Evolutionary conservation across 37 sponge, comb jelly and placozoan species (phyloP), one percentile per base, ranked within the genome.

Genomic region (Halisarca cf. caerulea): DNA sequence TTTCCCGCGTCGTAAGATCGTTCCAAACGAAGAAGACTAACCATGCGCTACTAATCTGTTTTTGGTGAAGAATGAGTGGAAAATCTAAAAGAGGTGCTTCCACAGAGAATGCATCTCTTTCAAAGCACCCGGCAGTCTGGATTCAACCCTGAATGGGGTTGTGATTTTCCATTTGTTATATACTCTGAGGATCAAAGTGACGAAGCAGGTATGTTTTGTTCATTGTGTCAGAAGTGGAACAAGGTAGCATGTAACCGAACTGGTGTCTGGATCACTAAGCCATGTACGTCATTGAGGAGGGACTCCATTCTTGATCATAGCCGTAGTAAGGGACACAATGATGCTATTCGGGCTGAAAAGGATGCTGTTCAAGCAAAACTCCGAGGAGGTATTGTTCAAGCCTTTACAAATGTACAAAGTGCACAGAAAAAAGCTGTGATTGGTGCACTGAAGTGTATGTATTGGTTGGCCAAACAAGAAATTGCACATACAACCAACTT

Each of bases 381-480:
- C 11, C 21, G 9, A 25, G 82, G 82, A 17, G 82, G 66, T 37
- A 82, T 82, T 61, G 15, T 6, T 17, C n/a, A 30, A 30, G 64
- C 66, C 39, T 39, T 82, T 27, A 24, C 18, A 21, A 44, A 82
- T 23, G 34, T 4, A 30, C 18, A 18, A 28, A 61, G 11, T 64
- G 7, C 61, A 72, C 15, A 75, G 34, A 43, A 41, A 21, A 27
- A 75, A 35, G 84, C 54, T 17, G 84, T 83, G 5, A 37, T 38
- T 21, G 60, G 72, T 61, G 72, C 54, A 21, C 58, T 83, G n/a
- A 83, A 83, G 30, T 69, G 70, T 83, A 55, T 83, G 6, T 83
- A 83, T 42, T 83, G 84, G 84, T 58, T 69, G 3, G 84, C 60
- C 3, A 83, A 83, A 36, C 25, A 83, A 47, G 72, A 83, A 30